These are phyloP conservation scores for Drosophila parabipectinata DNA, from an alignment of 1,140 invertebrate species.

Conservation along the genomic window DNA sequence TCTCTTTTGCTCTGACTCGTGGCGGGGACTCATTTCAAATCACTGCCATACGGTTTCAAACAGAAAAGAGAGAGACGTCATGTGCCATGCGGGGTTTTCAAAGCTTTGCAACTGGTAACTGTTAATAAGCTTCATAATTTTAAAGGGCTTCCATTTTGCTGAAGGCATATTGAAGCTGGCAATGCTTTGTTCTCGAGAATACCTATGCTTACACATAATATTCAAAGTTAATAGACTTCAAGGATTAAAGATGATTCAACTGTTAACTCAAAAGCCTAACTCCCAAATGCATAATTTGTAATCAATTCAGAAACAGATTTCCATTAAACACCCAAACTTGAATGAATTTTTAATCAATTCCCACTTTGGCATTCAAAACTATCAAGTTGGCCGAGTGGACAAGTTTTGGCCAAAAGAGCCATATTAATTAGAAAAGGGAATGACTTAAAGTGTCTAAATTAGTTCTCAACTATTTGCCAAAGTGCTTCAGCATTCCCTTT, in stretches of 20 bases:
- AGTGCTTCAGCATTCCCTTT: conserved; percentile 2
- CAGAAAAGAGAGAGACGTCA: conserved; percentile 14
- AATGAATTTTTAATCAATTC: background rate
- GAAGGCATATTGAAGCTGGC: conserved; percentile 20
- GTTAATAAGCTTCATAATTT: conserved; percentile 27
- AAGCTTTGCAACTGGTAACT: conserved; percentile 23
- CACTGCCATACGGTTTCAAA: conserved; percentile 40
- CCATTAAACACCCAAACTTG: background rate
- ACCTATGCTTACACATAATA: background rate
- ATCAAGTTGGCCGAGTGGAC: background rate
- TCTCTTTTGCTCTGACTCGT: background rate
- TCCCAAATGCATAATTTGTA: background rate
- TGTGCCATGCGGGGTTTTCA: background rate
- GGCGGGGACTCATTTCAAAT: conserved; percentile 22
- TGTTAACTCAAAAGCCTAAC: background rate
- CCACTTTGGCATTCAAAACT: background rate
- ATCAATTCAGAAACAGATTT: background rate
- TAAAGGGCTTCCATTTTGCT: conserved; percentile 25
- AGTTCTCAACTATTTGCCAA: conserved; percentile 14
- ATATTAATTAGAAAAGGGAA: conserved; percentile 1
- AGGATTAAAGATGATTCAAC: background rate
- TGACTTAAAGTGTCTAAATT: conserved; percentile 1
- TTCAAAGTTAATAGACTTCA: conserved; percentile 1
- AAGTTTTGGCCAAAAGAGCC: background rate
- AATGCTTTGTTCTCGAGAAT: background rate